Conservation (phyloP, 2,888 invertebrate species). For the Drosophila dives region DNA sequence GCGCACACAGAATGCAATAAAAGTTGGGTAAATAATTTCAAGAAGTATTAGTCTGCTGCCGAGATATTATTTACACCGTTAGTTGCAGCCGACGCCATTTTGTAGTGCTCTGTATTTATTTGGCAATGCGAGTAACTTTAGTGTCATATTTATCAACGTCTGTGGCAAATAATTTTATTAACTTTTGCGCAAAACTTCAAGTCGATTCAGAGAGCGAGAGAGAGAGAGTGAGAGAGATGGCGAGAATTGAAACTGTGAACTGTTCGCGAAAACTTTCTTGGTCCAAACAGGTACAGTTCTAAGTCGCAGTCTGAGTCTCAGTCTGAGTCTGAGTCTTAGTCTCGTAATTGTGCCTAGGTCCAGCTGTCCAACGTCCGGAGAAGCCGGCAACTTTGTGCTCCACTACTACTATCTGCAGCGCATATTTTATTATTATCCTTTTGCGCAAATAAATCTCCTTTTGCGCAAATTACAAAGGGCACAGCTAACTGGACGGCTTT, state of each 20-base stretch:
- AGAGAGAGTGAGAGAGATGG: background rate
- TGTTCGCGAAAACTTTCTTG: slow-evolving; percentile 62
- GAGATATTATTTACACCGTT: slow-evolving; percentile 44
- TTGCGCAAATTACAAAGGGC: slow-evolving; percentile 78
- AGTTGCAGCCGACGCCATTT: slow-evolving; percentile 40
- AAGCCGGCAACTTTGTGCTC: slow-evolving; percentile 52
- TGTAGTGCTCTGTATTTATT: slow-evolving; percentile 62
- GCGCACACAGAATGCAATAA: slow-evolving; percentile 47
- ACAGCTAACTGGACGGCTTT: slow-evolving; percentile 64
- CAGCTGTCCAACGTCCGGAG: slow-evolving; percentile 50
- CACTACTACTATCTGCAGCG: slow-evolving; percentile 62
- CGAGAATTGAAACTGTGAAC: slow-evolving; percentile 38
- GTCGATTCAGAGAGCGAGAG: slow-evolving; percentile 12
- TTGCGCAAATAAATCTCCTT: slow-evolving; percentile 74
- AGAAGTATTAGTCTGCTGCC: slow-evolving; percentile 9
- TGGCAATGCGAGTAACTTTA: slow-evolving; percentile 50
- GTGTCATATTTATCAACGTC: slow-evolving; percentile 82
- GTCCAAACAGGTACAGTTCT: slow-evolving; percentile 59
- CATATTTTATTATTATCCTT: slow-evolving; percentile 81
- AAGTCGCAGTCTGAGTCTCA: background rate
- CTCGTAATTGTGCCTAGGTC: slow-evolving; percentile 29
- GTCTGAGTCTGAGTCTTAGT: slow-evolving; percentile 17
- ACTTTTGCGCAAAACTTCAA: slow-evolving; percentile 70
- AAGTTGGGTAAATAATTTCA: slow-evolving; percentile 55
- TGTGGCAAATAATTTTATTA: slow-evolving; percentile 83